These are phyloP conservation scores for Argyrosomus japonicus DNA, from an alignment of 2,113 vertebrate species.

Conservation along the genomic window DNA sequence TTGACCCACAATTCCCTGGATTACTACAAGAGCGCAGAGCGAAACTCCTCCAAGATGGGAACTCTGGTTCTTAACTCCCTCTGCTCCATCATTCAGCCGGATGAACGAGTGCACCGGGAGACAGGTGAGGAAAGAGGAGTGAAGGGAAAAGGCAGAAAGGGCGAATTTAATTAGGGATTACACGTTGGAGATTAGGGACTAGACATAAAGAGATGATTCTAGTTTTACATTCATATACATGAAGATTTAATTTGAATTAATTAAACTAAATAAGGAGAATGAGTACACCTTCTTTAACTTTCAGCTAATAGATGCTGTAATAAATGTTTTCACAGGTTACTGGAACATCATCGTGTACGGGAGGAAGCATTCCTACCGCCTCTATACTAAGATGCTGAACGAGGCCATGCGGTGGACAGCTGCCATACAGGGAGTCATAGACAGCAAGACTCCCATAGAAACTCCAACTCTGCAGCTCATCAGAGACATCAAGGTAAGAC, in stretches of 20 bases:
- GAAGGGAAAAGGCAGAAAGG: not conserved
- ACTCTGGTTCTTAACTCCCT: slow-evolving; percentile 93
- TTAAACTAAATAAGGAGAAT: not conserved
- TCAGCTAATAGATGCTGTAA: not conserved
- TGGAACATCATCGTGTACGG: slow-evolving; percentile 94
- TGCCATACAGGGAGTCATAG: slow-evolving; percentile 92
- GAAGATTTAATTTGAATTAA: not conserved
- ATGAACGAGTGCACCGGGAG: slow-evolving; percentile 91
- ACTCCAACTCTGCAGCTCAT: slow-evolving; percentile 95
- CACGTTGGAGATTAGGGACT: not conserved
- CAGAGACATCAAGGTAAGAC: slow-evolving; percentile 90
- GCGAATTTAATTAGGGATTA: slow-evolving; percentile 60
- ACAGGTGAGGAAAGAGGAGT: slow-evolving; percentile 83
- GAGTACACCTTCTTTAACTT: not conserved
- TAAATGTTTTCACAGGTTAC: slow-evolving; percentile 82
- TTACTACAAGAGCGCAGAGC: slow-evolving; percentile 92
- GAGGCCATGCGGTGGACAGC: slow-evolving; percentile 94
- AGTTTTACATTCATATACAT: not conserved
- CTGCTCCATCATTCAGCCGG: slow-evolving; percentile 90
- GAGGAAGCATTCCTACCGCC: slow-evolving; percentile 91
- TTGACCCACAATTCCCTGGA: slow-evolving; percentile 91
- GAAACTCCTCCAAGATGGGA: slow-evolving; percentile 91
- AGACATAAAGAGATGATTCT: not conserved
- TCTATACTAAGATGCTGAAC: slow-evolving; percentile 92
- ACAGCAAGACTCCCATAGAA: slow-evolving; percentile 93